Percentiles rank a stretch among this genome's conserved stretches.
These are phyloP conservation scores for Paralvinella palmiformis DNA, from an alignment of 1,140 invertebrate species.

Conservation along the genomic window DNA sequence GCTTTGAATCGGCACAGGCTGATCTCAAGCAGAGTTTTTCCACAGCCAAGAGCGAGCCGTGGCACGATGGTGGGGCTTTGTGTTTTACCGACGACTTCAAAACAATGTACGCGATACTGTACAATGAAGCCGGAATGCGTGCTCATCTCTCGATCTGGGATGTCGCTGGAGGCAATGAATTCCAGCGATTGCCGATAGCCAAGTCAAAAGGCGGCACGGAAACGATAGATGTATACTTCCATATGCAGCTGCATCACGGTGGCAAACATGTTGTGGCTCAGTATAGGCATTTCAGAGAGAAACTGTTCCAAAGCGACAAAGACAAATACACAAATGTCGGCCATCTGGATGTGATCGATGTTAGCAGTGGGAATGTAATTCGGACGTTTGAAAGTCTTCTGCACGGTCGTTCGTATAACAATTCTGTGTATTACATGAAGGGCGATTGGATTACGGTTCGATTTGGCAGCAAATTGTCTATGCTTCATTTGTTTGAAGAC, in stretches of 20 bases:
- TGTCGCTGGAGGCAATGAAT: background rate
- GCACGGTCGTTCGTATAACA: too few species aligned
- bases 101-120: background rate
- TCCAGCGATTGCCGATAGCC: background rate
- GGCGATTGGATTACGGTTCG: too few species aligned
- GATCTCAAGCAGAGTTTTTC: background rate
- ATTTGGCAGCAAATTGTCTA: too few species aligned
- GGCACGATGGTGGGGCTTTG: background rate
- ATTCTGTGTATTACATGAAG: too few species aligned
- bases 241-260: background rate
- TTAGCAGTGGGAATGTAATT: background rate
- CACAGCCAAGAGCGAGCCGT: background rate
- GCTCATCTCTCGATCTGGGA: background rate
- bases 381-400: background rate
- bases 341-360: background rate
- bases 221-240: background rate
- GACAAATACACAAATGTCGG: background rate
- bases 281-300: background rate
- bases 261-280: background rate
- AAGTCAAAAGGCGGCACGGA: background rate
- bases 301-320: background rate
- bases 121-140: background rate
- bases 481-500: too few species aligned
- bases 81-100: background rate
- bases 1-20: background rate